Evolutionary conservation across 2,888 invertebrate species (phyloP).

Genomic region (Pristionchus arcanus): DNA sequence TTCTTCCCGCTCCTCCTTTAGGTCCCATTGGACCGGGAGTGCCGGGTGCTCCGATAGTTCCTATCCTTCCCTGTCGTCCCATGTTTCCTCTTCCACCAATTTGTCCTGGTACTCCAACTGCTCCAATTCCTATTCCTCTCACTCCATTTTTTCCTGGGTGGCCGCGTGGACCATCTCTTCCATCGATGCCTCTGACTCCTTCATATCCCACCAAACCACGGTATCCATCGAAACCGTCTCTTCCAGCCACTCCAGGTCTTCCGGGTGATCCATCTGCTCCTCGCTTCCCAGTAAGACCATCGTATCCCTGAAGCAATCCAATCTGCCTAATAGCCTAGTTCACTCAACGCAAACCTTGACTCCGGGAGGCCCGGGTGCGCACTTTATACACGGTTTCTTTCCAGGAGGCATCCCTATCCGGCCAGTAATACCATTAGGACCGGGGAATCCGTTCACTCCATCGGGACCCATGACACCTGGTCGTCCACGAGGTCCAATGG

Average conservation of each 20-base stretch:
- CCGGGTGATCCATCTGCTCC: not conserved
- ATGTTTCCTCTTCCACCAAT: conserved; percentile 46
- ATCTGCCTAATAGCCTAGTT: not conserved
- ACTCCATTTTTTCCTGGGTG: conserved; percentile 54
- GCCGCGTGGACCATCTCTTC: conserved; percentile 16
- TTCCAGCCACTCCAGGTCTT: not conserved
- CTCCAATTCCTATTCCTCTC: conserved; percentile 19
- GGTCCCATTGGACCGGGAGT: conserved; percentile 27
- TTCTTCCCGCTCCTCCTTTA: not conserved
- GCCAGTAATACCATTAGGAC: not conserved
- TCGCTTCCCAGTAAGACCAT: not conserved
- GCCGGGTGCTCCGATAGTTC: conserved; percentile 35
- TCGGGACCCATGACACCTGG: conserved; percentile 30
- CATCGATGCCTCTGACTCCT: not conserved
- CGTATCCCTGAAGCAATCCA: not conserved
- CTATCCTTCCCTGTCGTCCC: conserved; percentile 16
- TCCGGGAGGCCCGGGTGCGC: conserved; percentile 19
- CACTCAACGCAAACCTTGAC: not conserved
- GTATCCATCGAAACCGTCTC: not conserved
- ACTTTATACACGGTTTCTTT: not conserved
- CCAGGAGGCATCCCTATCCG: not conserved
- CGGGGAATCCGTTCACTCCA: not conserved
- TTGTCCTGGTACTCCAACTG: conserved; percentile 54
- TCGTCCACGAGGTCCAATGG: conserved; percentile 43
- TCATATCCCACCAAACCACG: not conserved